Base-by-base conservation (phyloP, 2,113 vertebrate species). In the Melanostigma gelatinosum region DNA sequence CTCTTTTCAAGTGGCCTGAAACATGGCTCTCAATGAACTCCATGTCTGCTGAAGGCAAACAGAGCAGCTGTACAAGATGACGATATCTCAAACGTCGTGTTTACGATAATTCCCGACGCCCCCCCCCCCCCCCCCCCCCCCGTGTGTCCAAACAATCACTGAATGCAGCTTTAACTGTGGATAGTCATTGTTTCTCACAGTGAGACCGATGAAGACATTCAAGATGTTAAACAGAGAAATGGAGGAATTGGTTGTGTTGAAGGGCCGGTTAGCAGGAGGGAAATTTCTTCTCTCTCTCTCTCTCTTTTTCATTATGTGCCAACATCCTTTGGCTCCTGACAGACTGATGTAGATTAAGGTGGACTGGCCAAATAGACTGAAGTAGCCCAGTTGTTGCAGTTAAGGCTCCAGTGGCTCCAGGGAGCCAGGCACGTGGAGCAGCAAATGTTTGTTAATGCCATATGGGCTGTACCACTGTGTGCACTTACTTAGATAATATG, bases 351-450 rank as follows among this genome's bases (percentile, higher is more conserved):
- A 88, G 83, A 93, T 90, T 89, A 48, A 87, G 72, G 73, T 83
- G 79, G 82, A 92, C 77, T 85, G 77, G 75, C 81, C 79, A 90
- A 92, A 91, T 80, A 87, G 83, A 88, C 75, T 82, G 62, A 87
- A 82, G 84, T 76, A 85, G 86, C 77, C 69, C 84, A 77, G 88
- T 92, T 90, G 85, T 92, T 91, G 80, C 78, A 86, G 77, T 80
- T 62, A 38, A 24, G 76, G 79, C 90, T 91, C 75, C 82, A 40
- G 61, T 18, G 68, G 66, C 80, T 85, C 82, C 48, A 52, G 77
- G 79, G 82, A 91, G 72, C n/a, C 62, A 67, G 68, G 40, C 60
- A 83, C 60, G 69, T 70, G 77, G 74, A 82, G 50, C n/a, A 66
- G 57, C 83, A 90, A 80, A 81, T 93, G 72, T 75, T 78, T 84